Evolutionary conservation across 64 coral and sea anemone species (phyloP), one percentile per base, ranked within the genome.

Genomic region (Astreopora myriophthalma): DNA sequence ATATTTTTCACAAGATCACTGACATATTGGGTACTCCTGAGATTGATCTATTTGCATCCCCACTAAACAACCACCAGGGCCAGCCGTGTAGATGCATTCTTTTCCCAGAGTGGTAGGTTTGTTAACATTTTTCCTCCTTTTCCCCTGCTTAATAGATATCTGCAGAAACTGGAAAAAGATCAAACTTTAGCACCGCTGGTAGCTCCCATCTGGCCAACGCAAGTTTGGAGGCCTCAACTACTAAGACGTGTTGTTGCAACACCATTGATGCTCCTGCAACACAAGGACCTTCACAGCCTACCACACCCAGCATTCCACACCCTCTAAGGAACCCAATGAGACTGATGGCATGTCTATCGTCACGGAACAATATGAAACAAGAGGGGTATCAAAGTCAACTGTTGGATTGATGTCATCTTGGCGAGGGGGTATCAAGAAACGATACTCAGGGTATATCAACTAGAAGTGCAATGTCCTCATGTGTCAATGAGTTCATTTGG

Each of bases 61-160:
- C 51, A 63, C 57, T 76, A 17, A 89, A 89, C 44, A 0, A 34
- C 29, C 70, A 89, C 48, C 32, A 44, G 19, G 39, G 40, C 69
- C 37, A 76, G 76, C 5, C 76, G 66, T 77, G 48, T 46, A 19
- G 87, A 89, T 77, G 72, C 87, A 1, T 89, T 49, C 34, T 42
- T 89, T 62, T 34, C 42, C 51, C 76, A 71, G 51, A 4, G 63
- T 32, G 34, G n/a, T 0, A 75, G 3, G 52, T 89, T 89, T 89
- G 86, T 76, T 76, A 62, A 89, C 55, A 61, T 76, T 23, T 75
- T 88, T 63, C 86, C 86, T 73, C 86, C 49, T 28, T 89, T 89
- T 48, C 76, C 40, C 25, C 49, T 89, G 16, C 44, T 89, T 24
- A 73, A 48, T 30, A 89, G 71, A 63, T 34, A 49, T 17, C 68